Evolutionary conservation across 2,113 vertebrate genomes (phyloP), one percentile per base, ranked within the genome.

Genomic region (Sapayoa aenigma): DNA sequence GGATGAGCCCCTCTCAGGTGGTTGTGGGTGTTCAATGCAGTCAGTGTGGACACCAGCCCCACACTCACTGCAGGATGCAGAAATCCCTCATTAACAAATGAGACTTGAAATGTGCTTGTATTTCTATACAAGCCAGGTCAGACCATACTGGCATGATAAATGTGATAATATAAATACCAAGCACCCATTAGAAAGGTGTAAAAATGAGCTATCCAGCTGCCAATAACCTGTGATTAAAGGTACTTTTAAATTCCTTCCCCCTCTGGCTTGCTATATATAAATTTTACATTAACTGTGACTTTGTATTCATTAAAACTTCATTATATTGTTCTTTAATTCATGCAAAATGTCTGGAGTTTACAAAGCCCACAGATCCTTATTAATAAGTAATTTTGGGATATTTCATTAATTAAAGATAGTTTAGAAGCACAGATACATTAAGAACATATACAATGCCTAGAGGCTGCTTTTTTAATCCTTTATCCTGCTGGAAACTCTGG

Each of bases 391-490:
- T 71, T 87, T 92, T 2, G 78, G 95, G 91, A 67, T 88, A 75
- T 95, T 97, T 94, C 81, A 92, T 97, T 97, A 95, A 95, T 75
- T 94, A 95, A 95, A 91, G 95, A 93, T 96, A 96, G 71, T 88
- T 85, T 81, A 80, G 96, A 92, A 94, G 74, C 53, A 77, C 76
- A 41, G 90, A 84, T 78, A 69, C 59, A 33, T 66, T 35, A 72
- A n/a, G 59, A 42, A 63, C 82, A 76, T n/a, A 96, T 13, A 88
- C 66, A 73, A 9, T 58, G 80, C 79, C 74, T 71, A 4, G 17
- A 65, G 85, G 66, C 80, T 91, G 81, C 20, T 76, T 77, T 74
- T 73, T 39, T 25, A 69, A 89, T 80, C 33, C 41, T 55, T 44
- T 37, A 19, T 46, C 18, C 7, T 62, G 52, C 63, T 90, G 66